Percentiles rank a stretch among this genome's conserved stretches.
Evolutionary conservation across 1,140 invertebrate genomes (phyloP).

Genomic region (Macrostomum lignano): DNA sequence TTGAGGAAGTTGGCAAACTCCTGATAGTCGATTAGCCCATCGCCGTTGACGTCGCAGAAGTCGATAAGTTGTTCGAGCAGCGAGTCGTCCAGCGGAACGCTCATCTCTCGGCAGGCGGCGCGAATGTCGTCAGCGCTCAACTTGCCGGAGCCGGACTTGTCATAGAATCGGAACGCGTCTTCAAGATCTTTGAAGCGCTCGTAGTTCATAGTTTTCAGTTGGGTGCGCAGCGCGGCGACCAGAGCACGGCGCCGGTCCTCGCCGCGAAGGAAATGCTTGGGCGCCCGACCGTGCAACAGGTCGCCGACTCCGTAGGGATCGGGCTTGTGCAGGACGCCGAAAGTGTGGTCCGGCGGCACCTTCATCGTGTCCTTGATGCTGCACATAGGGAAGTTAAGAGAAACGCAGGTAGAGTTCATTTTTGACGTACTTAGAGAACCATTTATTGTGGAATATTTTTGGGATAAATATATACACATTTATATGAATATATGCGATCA

Average conservation of each 20-base stretch:
- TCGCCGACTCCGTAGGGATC: conserved; percentile 23
- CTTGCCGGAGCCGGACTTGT: conserved; percentile 18
- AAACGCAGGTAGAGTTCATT: conserved; percentile 3
- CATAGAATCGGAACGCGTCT: conserved; percentile 21
- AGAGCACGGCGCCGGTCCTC: conserved; percentile 17
- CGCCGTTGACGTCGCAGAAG: conserved; percentile 18
- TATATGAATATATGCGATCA: no score
- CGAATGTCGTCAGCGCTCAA: conserved; percentile 15
- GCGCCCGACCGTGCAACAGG: conserved; percentile 16
- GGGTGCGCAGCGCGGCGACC: conserved; percentile 19
- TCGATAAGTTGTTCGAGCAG: conserved; percentile 19
- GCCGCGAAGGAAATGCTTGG: conserved; percentile 15
- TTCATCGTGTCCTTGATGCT: conserved; percentile 24
- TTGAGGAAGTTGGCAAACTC: conserved; percentile 26
- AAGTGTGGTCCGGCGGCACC: conserved; percentile 19
- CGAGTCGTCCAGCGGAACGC: conserved; percentile 19
- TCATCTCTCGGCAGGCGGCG: conserved; percentile 16
- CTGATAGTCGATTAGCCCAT: conserved; percentile 21
- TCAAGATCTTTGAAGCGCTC: conserved; percentile 20
- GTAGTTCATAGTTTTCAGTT: conserved; percentile 24
- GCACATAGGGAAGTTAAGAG: no score
- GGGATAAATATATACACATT: conserved; percentile 5
- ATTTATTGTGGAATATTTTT: background rate
- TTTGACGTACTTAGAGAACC: background rate
- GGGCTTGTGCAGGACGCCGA: conserved; percentile 19